A percentile compares a stretch with the other conserved stretches of the same genome.
Evolutionary conservation across 2,113 vertebrate species (phyloP).

Genomic region (Fulica atra): DNA sequence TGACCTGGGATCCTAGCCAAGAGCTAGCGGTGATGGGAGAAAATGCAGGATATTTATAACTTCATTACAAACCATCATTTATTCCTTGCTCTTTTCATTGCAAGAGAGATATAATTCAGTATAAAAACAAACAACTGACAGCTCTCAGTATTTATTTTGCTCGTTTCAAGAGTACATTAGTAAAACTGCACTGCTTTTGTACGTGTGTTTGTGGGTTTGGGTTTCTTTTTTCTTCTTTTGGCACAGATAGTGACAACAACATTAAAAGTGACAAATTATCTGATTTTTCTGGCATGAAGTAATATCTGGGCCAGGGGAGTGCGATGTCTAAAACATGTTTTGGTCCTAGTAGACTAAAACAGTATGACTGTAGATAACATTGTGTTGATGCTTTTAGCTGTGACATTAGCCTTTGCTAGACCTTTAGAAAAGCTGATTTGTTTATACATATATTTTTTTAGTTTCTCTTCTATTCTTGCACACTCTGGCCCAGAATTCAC

Average conservation of each 20-base stretch:
- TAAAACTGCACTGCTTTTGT: neutral
- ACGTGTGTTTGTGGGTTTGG: no score
- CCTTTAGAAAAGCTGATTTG: neutral
- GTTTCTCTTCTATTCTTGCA: neutral
- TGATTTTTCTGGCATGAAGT: neutral
- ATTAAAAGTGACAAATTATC: neutral
- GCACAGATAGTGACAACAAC: neutral
- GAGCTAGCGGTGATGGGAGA: neutral
- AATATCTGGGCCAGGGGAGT: neutral
- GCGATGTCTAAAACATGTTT: neutral
- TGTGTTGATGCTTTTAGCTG: neutral
- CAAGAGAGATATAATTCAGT: neutral
- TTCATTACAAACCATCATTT: conserved; percentile 16
- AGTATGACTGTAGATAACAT: neutral
- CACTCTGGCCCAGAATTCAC: neutral
- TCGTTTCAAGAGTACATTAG: neutral
- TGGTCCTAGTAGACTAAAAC: neutral
- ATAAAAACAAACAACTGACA: neutral
- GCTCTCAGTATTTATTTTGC: neutral
- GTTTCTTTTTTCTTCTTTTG: no score
- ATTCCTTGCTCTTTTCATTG: neutral
- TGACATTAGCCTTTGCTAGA: neutral
- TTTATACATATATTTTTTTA: neutral
- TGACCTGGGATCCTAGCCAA: conserved; percentile 55
- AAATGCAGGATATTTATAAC: conserved; percentile 49